Percentiles rank a stretch among this genome's conserved stretches.
These are phyloP conservation scores for Napeogenes inachia DNA, from an alignment of 2,888 invertebrate genomes.

Conservation along the genomic window DNA sequence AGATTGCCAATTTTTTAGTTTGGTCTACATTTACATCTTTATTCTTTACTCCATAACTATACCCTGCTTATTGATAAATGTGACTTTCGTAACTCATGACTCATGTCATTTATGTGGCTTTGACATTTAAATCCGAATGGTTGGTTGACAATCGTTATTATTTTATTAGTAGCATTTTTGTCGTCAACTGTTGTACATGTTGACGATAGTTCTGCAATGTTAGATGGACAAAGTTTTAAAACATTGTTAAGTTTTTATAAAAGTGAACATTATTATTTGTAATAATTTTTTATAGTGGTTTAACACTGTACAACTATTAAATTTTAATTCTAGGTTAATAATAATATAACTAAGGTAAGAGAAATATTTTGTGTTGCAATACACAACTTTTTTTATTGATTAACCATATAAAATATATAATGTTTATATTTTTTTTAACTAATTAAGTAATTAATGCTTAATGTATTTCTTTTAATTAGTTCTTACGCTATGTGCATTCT, in stretches of 20 bases:
- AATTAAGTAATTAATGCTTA: too few relatives aligned
- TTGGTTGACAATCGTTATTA: neutral
- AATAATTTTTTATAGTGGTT: neutral
- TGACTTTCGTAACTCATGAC: too few relatives aligned
- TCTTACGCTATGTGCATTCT: too few relatives aligned
- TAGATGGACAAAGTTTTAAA: neutral
- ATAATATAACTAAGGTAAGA: conserved; percentile 4
- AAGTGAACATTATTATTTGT: neutral
- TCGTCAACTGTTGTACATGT: neutral
- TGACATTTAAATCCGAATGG: neutral
- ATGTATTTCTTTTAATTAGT: too few relatives aligned
- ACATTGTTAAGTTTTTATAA: neutral
- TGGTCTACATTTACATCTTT: too few relatives aligned
- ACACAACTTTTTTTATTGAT: too few relatives aligned
- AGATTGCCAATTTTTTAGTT: too few relatives aligned
- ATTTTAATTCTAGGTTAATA: neutral
- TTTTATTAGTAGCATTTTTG: neutral
- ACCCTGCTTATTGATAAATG: too few relatives aligned
- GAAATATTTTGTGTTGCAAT: neutral
- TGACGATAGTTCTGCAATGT: neutral
- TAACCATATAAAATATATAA: too few relatives aligned
- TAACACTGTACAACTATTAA: neutral
- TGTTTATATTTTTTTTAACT: too few relatives aligned
- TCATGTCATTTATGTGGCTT: too few relatives aligned
- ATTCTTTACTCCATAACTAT: too few relatives aligned